Conservation (phyloP, 1,140 invertebrate species). For the Argopecten irradians region DNA sequence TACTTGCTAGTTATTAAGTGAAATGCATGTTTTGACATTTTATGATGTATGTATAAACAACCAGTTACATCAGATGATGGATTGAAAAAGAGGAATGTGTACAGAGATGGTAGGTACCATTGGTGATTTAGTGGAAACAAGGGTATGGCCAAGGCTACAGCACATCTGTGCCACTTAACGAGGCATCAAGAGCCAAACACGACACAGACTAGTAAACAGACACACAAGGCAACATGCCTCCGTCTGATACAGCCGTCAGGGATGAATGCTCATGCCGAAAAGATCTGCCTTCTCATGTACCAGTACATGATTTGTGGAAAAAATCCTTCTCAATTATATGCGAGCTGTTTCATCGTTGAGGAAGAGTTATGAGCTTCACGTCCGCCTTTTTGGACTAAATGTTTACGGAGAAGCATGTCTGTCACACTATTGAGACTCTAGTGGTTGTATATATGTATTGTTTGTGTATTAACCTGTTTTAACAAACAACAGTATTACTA, state of each 20-base stretch:
- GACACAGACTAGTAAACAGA: slow-evolving; percentile 2
- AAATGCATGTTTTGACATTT: not conserved
- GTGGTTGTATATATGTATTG: too few relatives aligned
- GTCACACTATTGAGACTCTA: too few relatives aligned
- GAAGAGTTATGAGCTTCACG: not conserved
- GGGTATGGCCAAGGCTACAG: not conserved
- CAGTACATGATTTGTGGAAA: not conserved
- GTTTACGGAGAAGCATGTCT: too few relatives aligned
- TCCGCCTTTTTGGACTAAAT: not conserved
- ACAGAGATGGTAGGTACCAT: not conserved
- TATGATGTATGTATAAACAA: not conserved
- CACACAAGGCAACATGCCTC: not conserved
- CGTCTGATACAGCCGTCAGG: not conserved
- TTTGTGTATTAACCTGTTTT: too few relatives aligned
- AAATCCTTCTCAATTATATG: not conserved
- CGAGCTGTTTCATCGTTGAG: not conserved
- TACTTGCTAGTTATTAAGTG: not conserved
- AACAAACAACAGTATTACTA: too few relatives aligned
- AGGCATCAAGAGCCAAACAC: not conserved
- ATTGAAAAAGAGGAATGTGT: not conserved
- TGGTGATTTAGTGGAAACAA: not conserved
- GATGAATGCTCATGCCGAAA: not conserved
- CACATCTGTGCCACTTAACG: not conserved
- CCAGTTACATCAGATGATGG: not conserved
- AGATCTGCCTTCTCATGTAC: not conserved